phyloP scores from a whole-genome alignment of 2,113 vertebrate genomes.

The Camelus dromedarius region DNA sequence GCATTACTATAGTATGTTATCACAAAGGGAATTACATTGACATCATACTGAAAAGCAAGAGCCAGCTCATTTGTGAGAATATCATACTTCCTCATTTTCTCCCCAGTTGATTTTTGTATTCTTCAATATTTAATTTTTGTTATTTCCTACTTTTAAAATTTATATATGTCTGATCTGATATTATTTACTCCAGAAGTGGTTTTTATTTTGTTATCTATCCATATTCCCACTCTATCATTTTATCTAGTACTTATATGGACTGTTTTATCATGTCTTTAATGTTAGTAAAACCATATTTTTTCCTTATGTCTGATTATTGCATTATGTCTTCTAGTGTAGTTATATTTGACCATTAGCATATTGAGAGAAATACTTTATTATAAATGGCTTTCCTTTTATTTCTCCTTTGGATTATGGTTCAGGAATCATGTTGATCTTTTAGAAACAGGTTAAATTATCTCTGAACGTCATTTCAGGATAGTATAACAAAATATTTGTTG shows the following conservation, averaged over 20 bases:
- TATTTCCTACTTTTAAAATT: slow-evolving; percentile 1
- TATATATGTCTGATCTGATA: not conserved
- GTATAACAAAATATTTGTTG: not conserved
- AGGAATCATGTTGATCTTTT: not conserved
- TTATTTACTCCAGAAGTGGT: not conserved
- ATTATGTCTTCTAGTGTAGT: not conserved
- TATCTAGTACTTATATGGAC: not conserved
- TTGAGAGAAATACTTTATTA: slow-evolving; percentile 32
- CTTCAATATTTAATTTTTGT: slow-evolving; percentile 38
- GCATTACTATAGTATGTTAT: not conserved
- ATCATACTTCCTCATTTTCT: not conserved
- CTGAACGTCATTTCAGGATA: not conserved
- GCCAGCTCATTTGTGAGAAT: not conserved
- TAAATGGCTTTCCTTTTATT: not conserved
- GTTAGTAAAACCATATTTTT: not conserved
- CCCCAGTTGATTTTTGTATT: not conserved
- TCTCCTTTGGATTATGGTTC: not conserved
- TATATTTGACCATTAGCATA: slow-evolving; percentile 12
- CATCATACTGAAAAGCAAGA: not conserved
- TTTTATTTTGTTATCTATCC: not conserved
- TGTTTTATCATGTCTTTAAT: not conserved
- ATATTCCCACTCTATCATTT: not conserved
- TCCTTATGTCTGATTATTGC: not conserved
- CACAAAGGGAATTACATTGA: not conserved
- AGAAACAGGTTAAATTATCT: slow-evolving; percentile 12